phyloP scores from a whole-genome alignment of 1,140 invertebrate genomes.

The Parasteatoda tepidariorum region DNA sequence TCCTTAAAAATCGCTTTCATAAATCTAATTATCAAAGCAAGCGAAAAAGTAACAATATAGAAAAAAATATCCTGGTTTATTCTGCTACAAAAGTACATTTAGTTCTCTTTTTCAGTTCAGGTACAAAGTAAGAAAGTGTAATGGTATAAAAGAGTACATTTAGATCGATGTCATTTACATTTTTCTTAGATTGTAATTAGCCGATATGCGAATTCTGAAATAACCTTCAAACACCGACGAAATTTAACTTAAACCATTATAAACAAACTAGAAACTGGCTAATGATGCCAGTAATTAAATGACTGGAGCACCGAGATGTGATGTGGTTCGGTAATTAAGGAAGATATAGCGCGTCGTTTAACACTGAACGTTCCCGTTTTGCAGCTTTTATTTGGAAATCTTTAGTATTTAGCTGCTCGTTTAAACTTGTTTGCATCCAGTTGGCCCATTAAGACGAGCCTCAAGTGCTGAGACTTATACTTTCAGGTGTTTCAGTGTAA shows the following conservation, averaged over 20 bases:
- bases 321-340: conserved; percentile 12
- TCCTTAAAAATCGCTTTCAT: too few species aligned
- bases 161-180: too few species aligned
- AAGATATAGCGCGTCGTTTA: conserved; percentile 40
- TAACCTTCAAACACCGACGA: too few species aligned
- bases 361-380: background rate
- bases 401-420: conserved; percentile 38
- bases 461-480: background rate
- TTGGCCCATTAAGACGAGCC: background rate
- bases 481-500: conserved; percentile 29
- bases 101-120: too few species aligned
- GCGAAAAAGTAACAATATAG: too few species aligned
- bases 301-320: conserved; percentile 33
- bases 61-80: too few species aligned
- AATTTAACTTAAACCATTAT: conserved; percentile 38
- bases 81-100: too few species aligned
- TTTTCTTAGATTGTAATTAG: too few species aligned
- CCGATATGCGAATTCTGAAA: too few species aligned
- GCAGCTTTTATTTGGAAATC: conserved; percentile 46
- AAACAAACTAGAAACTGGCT: conserved; percentile 32
- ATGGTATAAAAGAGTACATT: too few species aligned
- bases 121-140: too few species aligned
- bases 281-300: conserved; percentile 53
- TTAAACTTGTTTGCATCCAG: background rate
- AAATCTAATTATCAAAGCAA: too few species aligned